Evolutionary conservation across 2,797 vertebrate species (phyloP), one percentile per base, ranked within the genome.

Genomic region (Valencia hispanica): DNA sequence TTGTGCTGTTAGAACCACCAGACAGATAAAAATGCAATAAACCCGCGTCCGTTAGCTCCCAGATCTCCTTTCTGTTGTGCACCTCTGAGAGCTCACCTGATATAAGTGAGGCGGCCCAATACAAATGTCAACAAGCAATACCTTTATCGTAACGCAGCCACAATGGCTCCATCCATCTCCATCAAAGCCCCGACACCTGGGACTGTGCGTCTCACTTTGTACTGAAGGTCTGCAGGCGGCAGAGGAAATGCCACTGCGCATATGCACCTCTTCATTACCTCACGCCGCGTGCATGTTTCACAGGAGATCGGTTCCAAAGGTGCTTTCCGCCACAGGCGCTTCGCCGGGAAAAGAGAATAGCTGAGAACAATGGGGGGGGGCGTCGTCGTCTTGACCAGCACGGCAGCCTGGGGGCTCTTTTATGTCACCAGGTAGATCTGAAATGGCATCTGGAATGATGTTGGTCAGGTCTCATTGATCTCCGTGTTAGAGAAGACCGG

Each of bases 221-320:
- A 53, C 78, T 82, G 81, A 92, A 90, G 91, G 91, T 91, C 91
- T 87, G 83, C 51, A 47, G 79, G 79, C 59, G 43, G n/a, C 20
- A 3, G 48, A 32, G 72, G 73, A 89, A 92, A 93, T 91, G 86
- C 90, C 91, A 92, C 68, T 0, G 63, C 68, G 72, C 89, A 92
- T 91, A 92, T 90, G 79, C 87, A 84, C 66, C 79, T 81, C 87
- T 84, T 89, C 86, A 92, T 93, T 92, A 88, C 84, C 32, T 27
- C 6, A 3, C 18, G 27, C 87, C 75, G 72, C 83, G 83, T 85
- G 72, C 83, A 80, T 79, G 88, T 88, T 88, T 84, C 87, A 88
- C 75, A 75, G 78, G 65, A 85, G 81, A 87, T 79, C 86, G 84
- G 79, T 81, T 68, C 77, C 91, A 91, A 88, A 89, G 88, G 90